Percentiles rank a stretch among this genome's conserved stretches.
Evolutionary conservation across 2,888 invertebrate genomes (phyloP).

Genomic region (Cephus pygmeus): DNA sequence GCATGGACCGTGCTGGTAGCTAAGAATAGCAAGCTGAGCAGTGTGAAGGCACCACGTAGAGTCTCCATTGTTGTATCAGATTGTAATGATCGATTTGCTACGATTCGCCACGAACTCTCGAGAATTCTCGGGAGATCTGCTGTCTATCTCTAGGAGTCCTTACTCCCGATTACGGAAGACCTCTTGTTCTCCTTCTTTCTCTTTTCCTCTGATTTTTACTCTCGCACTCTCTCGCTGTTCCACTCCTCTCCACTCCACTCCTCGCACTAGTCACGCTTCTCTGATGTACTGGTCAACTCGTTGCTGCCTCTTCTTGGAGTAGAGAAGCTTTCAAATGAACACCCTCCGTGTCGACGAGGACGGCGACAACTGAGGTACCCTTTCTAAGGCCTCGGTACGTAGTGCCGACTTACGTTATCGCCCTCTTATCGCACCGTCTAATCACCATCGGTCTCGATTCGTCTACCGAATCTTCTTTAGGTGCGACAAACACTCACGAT

Average conservation of each 20-base stretch:
- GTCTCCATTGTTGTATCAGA: conserved; percentile 54
- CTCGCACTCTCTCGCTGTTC: neutral
- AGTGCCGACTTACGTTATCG: conserved; percentile 38
- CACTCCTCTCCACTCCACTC: conserved; percentile 3
- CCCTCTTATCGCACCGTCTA: conserved; percentile 12
- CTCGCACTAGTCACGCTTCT: neutral
- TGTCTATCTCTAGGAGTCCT: neutral
- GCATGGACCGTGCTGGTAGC: conserved; percentile 57
- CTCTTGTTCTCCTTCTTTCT: neutral
- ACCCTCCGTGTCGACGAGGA: conserved; percentile 14
- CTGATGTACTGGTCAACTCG: conserved; percentile 7
- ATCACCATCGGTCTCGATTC: conserved; percentile 20
- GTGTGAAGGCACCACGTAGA: conserved; percentile 52
- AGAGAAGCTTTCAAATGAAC: neutral
- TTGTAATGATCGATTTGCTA: neutral
- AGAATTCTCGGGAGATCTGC: neutral
- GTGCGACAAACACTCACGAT: conserved; percentile 24
- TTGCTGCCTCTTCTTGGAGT: conserved; percentile 3
- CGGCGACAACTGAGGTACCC: conserved; percentile 21
- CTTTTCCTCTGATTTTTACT: conserved; percentile 6
- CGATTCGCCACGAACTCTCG: neutral
- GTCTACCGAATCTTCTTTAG: conserved; percentile 1
- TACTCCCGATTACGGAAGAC: neutral
- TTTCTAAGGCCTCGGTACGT: conserved; percentile 24
- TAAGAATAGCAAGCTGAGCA: conserved; percentile 62